Evolutionary conservation across 2,888 invertebrate species (phyloP), one percentile per base, ranked within the genome.

Genomic region (Dermolepida albohirtum): DNA sequence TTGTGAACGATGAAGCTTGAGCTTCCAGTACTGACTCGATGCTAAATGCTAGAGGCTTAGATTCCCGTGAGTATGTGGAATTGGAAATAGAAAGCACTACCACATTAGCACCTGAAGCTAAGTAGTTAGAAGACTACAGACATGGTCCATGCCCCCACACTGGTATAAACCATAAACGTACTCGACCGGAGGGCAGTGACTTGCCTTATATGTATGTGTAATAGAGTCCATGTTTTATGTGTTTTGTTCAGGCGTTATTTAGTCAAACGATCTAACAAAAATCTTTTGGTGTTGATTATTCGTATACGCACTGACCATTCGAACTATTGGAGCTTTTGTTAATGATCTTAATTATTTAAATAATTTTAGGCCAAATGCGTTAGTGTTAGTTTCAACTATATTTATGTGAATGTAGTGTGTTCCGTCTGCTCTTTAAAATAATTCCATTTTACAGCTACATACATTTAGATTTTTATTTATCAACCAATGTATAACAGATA

Each of bases 161-260:
- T 17, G 64, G 50, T 62, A 70, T 72, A 57, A 72, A 64, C 27
- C 71, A 66, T 50, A 71, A 71, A 63, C 74, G 71, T 49, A 65
- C 66, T 40, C 73, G 64, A 44, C 69, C 70, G 47, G 70, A 75
- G 65, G 80, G 78, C 74, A 78, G 80, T 80, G 80, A 80, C 79
- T 79, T 74, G 68, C 66, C 68, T 64, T 66, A 49, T 68, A 69
- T n/a, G n/a, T n/a, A n/a, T 72, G 67, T 67, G 52, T 62, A 39
- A 34, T 66, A 59, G 47, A 47, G 67, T 67, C 55, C 67, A 52
- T 67, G 67, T 67, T 39, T 49, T 63, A 29, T 57, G 49, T 64
- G 64, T 64, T 39, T 5, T 64, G 16, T 52, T 22, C 62, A 41
- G 66, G 34, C 29, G 50, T 50, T 44, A 51, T 52, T 54, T 55